Base-by-base conservation (phyloP, 2,797 vertebrate genomes). In the Calcarius lapponicus region DNA sequence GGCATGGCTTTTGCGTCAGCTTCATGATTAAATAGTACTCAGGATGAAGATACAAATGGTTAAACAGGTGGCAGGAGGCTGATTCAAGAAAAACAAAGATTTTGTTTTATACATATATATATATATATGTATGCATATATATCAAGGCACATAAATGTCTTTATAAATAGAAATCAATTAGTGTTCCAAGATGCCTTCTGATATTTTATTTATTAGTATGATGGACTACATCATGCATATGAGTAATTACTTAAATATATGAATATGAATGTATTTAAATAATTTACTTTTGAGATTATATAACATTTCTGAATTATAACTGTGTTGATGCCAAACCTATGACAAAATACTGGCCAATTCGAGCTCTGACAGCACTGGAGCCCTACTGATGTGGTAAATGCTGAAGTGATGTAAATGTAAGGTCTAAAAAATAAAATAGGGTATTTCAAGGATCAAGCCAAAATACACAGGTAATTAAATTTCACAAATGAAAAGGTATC, bases 81-180 rank as follows among this genome's bases (percentile, higher is more conserved):
- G 42, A 56, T 47, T 17, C 28, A 56, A 56, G 61, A 56, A 74
- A 89, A 81, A 74, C 18, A 65, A 64, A 62, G 25, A 67, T 64
- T 75, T 56, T 28, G 11, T 26, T 50, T 7, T 19, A 32, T 19
- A 28, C 26, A 13, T 64, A 83, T 58, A 38, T 36, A 32, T 64
- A 16, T 57, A 20, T 60, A 58, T 13, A 24, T 5, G 0, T 38
- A 31, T 40, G 16, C 56, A 61, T 45, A 47, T 64, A 25, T 67
- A 51, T 38, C 29, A 85, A 66, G 42, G 19, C 56, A 76, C 11
- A 58, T 40, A 78, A 91, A 50, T 22, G 13, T 21, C 40, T 74
- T 74, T 86, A 54, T 83, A 91, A 90, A 91, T 90, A 91, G 76
- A 84, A 90, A 75, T 64, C 10, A 78, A 13, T 88, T 86, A 58